Percentiles rank a stretch among this genome's conserved stretches.
These are phyloP conservation scores for Mus pahari DNA, from an alignment of 2,113 vertebrate genomes.

Conservation along the genomic window DNA sequence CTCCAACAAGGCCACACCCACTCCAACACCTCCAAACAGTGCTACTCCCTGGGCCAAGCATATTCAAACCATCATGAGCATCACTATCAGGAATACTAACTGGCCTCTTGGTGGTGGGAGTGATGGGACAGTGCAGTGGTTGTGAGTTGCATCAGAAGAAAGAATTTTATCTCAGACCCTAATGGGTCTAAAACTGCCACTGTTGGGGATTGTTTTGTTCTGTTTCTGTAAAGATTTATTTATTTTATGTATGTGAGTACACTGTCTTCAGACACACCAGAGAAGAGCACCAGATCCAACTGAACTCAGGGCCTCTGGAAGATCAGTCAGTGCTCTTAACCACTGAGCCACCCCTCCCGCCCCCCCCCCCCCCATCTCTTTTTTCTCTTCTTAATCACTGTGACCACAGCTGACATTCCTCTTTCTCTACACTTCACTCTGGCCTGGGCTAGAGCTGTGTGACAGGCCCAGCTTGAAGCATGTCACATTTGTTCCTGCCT, in stretches of 20 bases:
- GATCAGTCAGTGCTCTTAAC: too few relatives aligned
- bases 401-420: neutral
- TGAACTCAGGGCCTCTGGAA: too few relatives aligned
- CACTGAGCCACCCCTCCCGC: too few relatives aligned
- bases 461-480: neutral
- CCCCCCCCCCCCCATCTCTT: too few relatives aligned
- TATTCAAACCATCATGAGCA: too few relatives aligned
- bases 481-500: neutral
- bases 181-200: neutral
- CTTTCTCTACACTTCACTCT: neutral
- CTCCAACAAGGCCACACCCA: too few relatives aligned
- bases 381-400: slow-evolving; percentile 15
- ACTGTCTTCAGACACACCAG: too few relatives aligned
- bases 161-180: neutral
- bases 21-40: too few relatives aligned
- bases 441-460: neutral
- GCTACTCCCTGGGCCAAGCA: too few relatives aligned
- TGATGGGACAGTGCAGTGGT: neutral
- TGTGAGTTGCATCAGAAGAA: neutral
- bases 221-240: too few relatives aligned
- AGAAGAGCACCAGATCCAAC: too few relatives aligned
- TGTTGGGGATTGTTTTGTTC: neutral
- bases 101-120: slow-evolving; percentile 48
- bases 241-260: too few relatives aligned
- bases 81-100: slow-evolving; percentile 67